These are phyloP conservation scores for Drosophila lacicola DNA, from an alignment of 2,888 invertebrate species.

Conservation along the genomic window DNA sequence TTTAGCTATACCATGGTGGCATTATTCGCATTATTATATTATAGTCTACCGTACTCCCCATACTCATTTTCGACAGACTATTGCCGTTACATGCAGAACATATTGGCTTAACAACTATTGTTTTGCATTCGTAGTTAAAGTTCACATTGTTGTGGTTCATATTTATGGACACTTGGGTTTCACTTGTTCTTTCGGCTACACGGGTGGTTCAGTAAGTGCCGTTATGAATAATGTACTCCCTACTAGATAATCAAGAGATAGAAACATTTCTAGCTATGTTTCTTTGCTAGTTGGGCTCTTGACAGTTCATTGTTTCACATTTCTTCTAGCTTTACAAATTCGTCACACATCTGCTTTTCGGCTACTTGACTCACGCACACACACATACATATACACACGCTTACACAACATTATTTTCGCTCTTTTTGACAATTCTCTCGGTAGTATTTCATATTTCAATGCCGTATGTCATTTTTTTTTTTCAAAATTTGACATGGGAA, in stretches of 20 bases:
- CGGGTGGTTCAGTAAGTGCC: background rate
- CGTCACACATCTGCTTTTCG: background rate
- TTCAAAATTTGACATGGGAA: no score
- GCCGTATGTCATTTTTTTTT: no score
- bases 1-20: slow-evolving; percentile 35
- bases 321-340: background rate
- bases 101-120: slow-evolving; percentile 27
- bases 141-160: slow-evolving; percentile 4
- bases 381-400: no score
- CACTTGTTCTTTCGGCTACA: background rate
- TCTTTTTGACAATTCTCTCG: no score
- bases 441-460: no score
- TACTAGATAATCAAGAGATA: background rate
- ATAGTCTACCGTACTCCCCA: background rate
- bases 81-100: slow-evolving; percentile 1
- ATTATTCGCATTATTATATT: slow-evolving; percentile 29
- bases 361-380: background rate
- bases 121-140: slow-evolving; percentile 26
- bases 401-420: no score
- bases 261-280: no score
- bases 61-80: background rate
- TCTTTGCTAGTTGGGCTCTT: no score
- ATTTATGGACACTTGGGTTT: slow-evolving; percentile 1
- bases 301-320: no score
- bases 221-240: background rate